Evolutionary conservation across 2,113 vertebrate species (phyloP).

Genomic region (Gasterosteus nipponicus): DNA sequence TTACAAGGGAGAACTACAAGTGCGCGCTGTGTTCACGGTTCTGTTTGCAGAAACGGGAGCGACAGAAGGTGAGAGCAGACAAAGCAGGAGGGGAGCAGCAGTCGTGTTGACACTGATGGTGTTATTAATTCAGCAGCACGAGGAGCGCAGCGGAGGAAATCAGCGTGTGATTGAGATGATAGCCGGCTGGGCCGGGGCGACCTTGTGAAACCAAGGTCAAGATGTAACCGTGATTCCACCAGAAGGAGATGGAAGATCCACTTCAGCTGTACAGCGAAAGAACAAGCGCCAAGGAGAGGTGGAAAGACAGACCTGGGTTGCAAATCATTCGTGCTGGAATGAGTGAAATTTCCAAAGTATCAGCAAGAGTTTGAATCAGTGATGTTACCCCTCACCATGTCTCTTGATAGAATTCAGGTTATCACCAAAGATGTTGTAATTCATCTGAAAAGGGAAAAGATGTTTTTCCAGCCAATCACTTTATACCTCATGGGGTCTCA

Average conservation of each 20-base stretch:
- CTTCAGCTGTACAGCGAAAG: constrained; percentile 16
- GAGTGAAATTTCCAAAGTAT: neutral
- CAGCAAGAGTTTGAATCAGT: neutral
- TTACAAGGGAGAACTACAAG: constrained; percentile 2
- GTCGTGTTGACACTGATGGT: constrained; percentile 57
- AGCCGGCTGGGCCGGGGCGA: constrained; percentile 31
- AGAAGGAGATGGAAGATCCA: constrained; percentile 31
- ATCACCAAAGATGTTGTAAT: neutral
- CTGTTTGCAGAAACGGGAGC: constrained; percentile 7
- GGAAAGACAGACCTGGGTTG: constrained; percentile 11
- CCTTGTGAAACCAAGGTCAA: constrained; percentile 62
- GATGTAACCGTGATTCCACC: constrained; percentile 33
- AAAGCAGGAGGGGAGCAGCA: constrained; percentile 36
- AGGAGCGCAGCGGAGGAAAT: constrained; percentile 43
- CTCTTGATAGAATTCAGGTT: no score
- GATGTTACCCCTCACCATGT: neutral
- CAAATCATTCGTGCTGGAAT: neutral
- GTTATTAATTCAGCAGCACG: constrained; percentile 68
- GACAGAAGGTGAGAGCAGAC: neutral
- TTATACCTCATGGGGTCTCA: neutral
- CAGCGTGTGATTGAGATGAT: constrained; percentile 56
- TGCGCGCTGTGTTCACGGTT: neutral
- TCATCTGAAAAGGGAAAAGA: neutral
- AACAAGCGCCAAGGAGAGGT: neutral
- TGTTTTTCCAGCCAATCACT: neutral